These are phyloP conservation scores for Keiferia lycopersicella DNA, from an alignment of 2,888 invertebrate species.

Conservation along the genomic window DNA sequence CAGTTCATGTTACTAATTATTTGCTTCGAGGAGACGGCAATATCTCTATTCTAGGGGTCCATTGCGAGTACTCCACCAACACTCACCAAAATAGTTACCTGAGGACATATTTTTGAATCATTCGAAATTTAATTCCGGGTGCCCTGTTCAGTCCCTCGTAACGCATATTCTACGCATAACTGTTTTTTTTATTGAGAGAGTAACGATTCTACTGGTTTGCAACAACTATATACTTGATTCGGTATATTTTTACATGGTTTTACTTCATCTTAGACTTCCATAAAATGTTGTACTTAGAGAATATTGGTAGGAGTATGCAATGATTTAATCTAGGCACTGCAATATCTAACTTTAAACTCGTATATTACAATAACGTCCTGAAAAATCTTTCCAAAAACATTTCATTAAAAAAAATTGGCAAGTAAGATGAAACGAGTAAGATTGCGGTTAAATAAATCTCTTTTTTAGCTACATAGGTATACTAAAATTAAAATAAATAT, in stretches of 20 bases:
- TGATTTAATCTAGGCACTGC: background rate
- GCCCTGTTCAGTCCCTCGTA: too few relatives aligned
- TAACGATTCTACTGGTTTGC: too few relatives aligned
- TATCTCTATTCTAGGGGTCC: background rate
- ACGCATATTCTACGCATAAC: too few relatives aligned
- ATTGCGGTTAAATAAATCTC: background rate
- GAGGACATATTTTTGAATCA: too few relatives aligned
- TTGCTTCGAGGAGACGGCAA: conserved; percentile 26
- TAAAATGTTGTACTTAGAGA: too few relatives aligned
- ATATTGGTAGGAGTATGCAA: background rate
- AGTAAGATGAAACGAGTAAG: too few relatives aligned
- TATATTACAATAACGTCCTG: conserved; percentile 29
- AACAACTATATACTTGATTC: too few relatives aligned
- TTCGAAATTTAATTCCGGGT: too few relatives aligned
- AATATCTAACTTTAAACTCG: conserved; percentile 26
- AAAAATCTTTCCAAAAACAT: background rate
- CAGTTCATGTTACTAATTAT: conserved; percentile 34
- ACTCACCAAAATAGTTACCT: background rate
- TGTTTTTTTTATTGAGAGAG: too few relatives aligned
- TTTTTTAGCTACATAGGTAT: background rate
- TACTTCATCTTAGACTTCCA: too few relatives aligned
- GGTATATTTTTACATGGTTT: background rate
- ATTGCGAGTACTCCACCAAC: background rate
- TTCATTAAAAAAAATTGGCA: background rate
- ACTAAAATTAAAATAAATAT: background rate